Conservation (phyloP, 2,888 invertebrate species). For the Drosophila phalerata region DNA sequence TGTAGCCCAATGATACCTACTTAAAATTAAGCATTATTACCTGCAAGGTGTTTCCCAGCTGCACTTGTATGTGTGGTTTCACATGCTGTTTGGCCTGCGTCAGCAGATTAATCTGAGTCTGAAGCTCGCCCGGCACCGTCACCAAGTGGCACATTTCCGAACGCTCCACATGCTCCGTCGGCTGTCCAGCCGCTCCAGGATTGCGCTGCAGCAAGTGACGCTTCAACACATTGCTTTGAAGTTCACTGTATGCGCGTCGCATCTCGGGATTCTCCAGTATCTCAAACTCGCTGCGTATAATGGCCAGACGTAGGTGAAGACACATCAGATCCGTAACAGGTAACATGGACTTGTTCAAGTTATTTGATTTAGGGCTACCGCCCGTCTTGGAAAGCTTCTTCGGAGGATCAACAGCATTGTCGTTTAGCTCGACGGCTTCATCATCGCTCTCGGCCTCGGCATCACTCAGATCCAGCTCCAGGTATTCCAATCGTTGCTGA, state of each 20-base stretch:
- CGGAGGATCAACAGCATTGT: slow-evolving; percentile 42
- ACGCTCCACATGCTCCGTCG: slow-evolving; percentile 27
- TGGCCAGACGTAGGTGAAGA: slow-evolving; percentile 87
- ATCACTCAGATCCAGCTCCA: slow-evolving; percentile 85
- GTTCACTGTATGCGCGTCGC: slow-evolving; percentile 85
- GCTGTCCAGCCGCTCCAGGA: slow-evolving; percentile 1
- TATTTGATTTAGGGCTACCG: slow-evolving; percentile 72
- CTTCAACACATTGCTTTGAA: slow-evolving; percentile 72
- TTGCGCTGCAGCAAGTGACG: slow-evolving; percentile 47
- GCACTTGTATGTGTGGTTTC: slow-evolving; percentile 83
- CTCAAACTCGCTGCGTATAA: slow-evolving; percentile 88
- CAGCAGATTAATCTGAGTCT: slow-evolving; percentile 86
- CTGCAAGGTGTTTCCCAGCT: slow-evolving; percentile 84
- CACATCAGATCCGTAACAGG: slow-evolving; percentile 86
- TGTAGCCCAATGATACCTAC: background rate
- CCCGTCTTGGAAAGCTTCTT: slow-evolving; percentile 45
- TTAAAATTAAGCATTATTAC: slow-evolving; percentile 37
- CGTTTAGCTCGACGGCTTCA: slow-evolving; percentile 64
- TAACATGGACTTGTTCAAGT: slow-evolving; percentile 78
- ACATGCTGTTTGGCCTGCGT: slow-evolving; percentile 84
- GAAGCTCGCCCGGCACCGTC: slow-evolving; percentile 85
- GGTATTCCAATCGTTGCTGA: slow-evolving; percentile 85
- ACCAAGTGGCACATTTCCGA: slow-evolving; percentile 83
- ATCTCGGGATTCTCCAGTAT: slow-evolving; percentile 88
- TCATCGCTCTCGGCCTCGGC: slow-evolving; percentile 81